Conservation (phyloP, 2,113 vertebrate species). For the Columba janthina region DNA sequence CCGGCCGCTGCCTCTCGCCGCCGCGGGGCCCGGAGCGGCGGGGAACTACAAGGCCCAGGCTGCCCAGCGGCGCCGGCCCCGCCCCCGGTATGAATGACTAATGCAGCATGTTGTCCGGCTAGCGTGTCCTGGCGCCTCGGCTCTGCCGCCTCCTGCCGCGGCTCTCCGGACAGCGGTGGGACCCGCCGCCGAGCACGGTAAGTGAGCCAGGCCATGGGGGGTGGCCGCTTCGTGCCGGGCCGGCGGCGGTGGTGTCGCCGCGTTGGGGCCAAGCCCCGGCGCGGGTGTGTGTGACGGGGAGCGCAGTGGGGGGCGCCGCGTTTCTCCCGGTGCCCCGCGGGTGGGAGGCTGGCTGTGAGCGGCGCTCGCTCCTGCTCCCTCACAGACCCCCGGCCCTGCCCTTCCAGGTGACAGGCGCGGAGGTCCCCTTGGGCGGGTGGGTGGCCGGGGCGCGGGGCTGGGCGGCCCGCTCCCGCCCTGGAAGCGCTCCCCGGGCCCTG, state of each 20-base stretch:
- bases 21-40: rapidly evolving
- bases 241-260: neutral
- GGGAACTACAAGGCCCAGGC: neutral
- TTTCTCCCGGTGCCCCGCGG: neutral
- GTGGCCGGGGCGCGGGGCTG: neutral
- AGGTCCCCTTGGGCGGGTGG: neutral
- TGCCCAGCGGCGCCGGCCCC: neutral
- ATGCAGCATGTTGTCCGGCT: conserved; percentile 24
- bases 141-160: neutral
- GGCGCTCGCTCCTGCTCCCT: neutral
- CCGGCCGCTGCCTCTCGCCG: too few species aligned
- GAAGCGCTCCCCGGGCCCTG: neutral
- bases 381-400: too few species aligned
- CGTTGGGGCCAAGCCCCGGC: neutral
- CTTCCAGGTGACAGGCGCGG: neutral
- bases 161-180: neutral
- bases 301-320: neutral
- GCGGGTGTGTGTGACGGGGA: neutral
- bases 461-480: neutral
- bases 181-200: neutral
- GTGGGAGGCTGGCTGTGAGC: neutral
- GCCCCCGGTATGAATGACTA: neutral
- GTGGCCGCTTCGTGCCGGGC: neutral
- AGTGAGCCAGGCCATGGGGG: neutral
- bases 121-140: neutral